These are phyloP conservation scores for Diachasmimorpha longicaudata DNA, from an alignment of 1,140 invertebrate species.

Conservation along the genomic window DNA sequence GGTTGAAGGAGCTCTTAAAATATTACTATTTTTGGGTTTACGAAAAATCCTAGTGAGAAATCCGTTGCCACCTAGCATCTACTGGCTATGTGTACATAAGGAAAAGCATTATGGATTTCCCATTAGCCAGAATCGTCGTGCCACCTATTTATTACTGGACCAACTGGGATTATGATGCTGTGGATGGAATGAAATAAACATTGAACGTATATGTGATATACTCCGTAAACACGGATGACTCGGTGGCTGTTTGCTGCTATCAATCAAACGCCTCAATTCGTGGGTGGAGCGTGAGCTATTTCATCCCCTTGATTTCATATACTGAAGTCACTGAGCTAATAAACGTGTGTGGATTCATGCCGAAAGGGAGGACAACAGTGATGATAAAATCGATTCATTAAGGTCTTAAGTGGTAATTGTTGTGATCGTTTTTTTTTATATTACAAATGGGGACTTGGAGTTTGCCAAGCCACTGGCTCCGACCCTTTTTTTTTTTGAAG, in stretches of 20 bases:
- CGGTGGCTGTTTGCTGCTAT: not conserved
- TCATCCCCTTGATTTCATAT: not conserved
- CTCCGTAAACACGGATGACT: not conserved
- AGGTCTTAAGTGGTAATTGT: not conserved
- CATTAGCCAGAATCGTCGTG: not conserved
- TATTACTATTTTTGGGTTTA: not conserved
- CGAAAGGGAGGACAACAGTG: too few species aligned
- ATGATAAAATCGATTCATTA: conserved; percentile 1
- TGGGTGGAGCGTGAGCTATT: not conserved
- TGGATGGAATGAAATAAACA: not conserved
- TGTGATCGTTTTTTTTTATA: not conserved
- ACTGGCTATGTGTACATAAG: not conserved
- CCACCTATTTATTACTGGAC: conserved; percentile 6
- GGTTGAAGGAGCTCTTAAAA: conserved; percentile 4
- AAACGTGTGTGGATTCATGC: too few species aligned
- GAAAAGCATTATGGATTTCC: not conserved
- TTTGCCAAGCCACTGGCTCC: not conserved
- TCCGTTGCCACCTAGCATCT: not conserved
- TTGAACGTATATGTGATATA: not conserved
- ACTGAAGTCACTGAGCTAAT: not conserved
- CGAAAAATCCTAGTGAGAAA: not conserved
- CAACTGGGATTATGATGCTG: not conserved
- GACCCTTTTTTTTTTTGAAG: not conserved
- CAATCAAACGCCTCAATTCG: not conserved
- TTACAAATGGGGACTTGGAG: not conserved